Percentiles rank a stretch among this genome's conserved stretches.
Conservation (phyloP, 2,797 vertebrate species). For the Carcharodon carcharias region DNA sequence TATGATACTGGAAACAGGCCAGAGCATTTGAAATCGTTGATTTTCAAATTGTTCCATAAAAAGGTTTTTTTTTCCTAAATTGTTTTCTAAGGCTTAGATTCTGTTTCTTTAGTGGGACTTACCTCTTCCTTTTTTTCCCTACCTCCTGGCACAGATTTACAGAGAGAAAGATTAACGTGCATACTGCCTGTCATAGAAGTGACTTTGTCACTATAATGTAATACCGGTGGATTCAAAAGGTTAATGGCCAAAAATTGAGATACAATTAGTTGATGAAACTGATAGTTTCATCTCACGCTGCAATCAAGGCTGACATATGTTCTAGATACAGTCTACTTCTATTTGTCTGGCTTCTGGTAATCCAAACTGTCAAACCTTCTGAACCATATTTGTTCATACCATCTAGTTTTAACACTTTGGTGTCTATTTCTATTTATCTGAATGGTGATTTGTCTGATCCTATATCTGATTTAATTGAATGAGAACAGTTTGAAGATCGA, state of each 20-base stretch:
- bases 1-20: not conserved
- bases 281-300: not conserved
- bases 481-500: not conserved
- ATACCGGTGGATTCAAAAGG: not conserved
- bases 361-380: not conserved
- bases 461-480: not conserved
- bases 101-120: not conserved
- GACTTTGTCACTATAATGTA: not conserved
- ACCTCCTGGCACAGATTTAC: not conserved
- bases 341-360: not conserved
- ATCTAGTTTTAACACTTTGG: not conserved
- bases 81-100: not conserved
- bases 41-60: not conserved
- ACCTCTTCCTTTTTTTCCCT: not conserved
- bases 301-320: not conserved
- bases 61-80: not conserved
- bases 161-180: not conserved
- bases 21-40: slow-evolving; percentile 5
- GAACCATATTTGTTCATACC: not conserved
- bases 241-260: not conserved
- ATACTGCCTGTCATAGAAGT: not conserved
- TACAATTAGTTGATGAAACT: not conserved
- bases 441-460: not conserved
- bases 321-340: not conserved
- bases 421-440: not conserved